A percentile compares a stretch with the other conserved stretches of the same genome.
phyloP scores from a whole-genome alignment of 2,113 vertebrate species.

The Lepus americanus region DNA sequence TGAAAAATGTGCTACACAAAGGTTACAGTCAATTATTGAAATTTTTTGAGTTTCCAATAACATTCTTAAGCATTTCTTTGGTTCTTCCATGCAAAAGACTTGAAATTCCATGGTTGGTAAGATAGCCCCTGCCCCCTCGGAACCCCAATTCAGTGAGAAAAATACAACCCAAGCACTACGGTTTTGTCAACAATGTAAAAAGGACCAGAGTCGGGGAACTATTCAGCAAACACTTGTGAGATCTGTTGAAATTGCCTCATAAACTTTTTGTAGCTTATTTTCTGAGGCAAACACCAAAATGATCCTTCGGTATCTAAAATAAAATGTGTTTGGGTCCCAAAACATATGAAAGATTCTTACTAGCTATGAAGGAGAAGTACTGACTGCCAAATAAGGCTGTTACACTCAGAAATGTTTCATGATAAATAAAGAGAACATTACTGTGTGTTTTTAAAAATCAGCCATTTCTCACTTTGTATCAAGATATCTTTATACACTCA shows the following conservation, averaged over 20 bases:
- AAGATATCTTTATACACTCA: conserved; percentile 32
- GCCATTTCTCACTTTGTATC: background rate
- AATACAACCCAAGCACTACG: background rate
- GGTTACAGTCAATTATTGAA: background rate
- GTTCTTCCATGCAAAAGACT: conserved; percentile 20
- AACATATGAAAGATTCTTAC: conserved; percentile 64
- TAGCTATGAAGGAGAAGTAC: background rate
- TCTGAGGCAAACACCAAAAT: conserved; percentile 51
- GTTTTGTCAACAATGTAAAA: background rate
- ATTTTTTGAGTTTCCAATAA: background rate
- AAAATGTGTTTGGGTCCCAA: conserved; percentile 52
- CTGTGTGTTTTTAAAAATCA: background rate
- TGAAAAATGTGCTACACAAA: conserved; percentile 42
- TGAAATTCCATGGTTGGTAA: background rate
- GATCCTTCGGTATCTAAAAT: conserved; percentile 64
- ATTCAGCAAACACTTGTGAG: conserved; percentile 17
- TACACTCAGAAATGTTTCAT: conserved; percentile 55
- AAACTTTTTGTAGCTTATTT: conserved; percentile 51
- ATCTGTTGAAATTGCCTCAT: conserved; percentile 60
- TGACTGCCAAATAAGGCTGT: conserved; percentile 56
- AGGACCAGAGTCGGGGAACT: background rate
- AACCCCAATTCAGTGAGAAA: background rate
- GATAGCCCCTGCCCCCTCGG: background rate
- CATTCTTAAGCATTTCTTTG: background rate
- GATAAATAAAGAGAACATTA: conserved; percentile 62